Conservation (phyloP, 2,797 vertebrate species). For the Pogoniulus pusillus region DNA sequence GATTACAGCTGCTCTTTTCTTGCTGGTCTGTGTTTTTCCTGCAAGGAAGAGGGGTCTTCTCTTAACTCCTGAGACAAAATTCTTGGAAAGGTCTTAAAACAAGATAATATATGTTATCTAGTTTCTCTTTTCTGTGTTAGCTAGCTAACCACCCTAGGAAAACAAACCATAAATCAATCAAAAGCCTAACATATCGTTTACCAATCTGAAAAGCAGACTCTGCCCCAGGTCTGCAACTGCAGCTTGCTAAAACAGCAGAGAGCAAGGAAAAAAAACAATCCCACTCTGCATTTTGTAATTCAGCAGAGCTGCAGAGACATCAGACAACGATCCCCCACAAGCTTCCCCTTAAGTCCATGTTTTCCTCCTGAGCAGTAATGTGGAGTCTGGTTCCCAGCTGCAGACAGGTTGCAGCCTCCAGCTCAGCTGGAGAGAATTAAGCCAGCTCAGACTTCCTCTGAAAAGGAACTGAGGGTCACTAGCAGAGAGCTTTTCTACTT, state of each 20-base stretch:
- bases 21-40: not conserved
- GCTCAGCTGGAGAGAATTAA: slow-evolving; percentile 15
- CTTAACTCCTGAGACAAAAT: not conserved
- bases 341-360: not conserved
- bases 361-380: not conserved
- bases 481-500: rapidly evolving
- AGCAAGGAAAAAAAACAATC: not conserved
- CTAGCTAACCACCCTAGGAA: slow-evolving; percentile 2
- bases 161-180: slow-evolving; percentile 59
- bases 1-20: not conserved
- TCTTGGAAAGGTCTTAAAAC: slow-evolving; percentile 20
- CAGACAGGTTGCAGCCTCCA: not conserved
- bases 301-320: not conserved
- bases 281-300: not conserved
- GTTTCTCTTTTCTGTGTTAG: not conserved
- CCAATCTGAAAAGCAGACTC: slow-evolving; percentile 35
- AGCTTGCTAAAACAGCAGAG: not conserved
- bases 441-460: not conserved
- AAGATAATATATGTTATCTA: not conserved
- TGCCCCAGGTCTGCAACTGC: not conserved
- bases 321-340: rapidly evolving
- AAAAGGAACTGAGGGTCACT: not conserved
- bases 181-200: not conserved
- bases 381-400: not conserved
- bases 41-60: not conserved